These are phyloP conservation scores for Anser brachyrhynchus DNA, from an alignment of 2,113 vertebrate genomes.

Conservation along the genomic window DNA sequence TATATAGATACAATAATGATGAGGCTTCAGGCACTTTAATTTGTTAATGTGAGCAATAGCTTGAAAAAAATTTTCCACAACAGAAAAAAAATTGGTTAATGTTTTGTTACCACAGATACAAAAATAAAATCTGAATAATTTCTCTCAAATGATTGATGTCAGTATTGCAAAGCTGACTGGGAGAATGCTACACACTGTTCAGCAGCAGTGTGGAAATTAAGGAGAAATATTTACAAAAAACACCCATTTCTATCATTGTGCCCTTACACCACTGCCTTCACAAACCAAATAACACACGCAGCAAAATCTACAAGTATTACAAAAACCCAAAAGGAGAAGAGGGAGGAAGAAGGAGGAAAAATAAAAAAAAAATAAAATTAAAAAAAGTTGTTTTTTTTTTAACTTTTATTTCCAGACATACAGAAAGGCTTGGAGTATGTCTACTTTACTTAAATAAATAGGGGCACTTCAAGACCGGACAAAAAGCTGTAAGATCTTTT, in stretches of 20 bases:
- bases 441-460: constrained; percentile 79
- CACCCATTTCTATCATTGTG: constrained; percentile 72
- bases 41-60: constrained; percentile 88
- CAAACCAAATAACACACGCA: constrained; percentile 35
- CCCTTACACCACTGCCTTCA: constrained; percentile 75
- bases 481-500: constrained; percentile 72
- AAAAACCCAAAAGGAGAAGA: constrained; percentile 33
- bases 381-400: not conserved
- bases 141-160: constrained; percentile 78
- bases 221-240: constrained; percentile 79
- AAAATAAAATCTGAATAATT: constrained; percentile 88
- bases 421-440: constrained; percentile 39
- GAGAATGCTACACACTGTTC: constrained; percentile 73
- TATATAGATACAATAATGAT: constrained; percentile 87
- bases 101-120: constrained; percentile 86
- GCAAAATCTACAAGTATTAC: constrained; percentile 59
- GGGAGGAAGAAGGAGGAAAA: not conserved
- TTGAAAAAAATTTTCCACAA: constrained; percentile 75
- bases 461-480: constrained; percentile 71
- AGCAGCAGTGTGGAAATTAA: constrained; percentile 74
- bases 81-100: constrained; percentile 77
- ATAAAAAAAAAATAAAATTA: not conserved
- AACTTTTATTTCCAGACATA: constrained; percentile 54
- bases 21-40: constrained; percentile 95
- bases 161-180: constrained; percentile 81